Conservation (phyloP, 2,797 vertebrate genomes). For the Chelmon rostratus region DNA sequence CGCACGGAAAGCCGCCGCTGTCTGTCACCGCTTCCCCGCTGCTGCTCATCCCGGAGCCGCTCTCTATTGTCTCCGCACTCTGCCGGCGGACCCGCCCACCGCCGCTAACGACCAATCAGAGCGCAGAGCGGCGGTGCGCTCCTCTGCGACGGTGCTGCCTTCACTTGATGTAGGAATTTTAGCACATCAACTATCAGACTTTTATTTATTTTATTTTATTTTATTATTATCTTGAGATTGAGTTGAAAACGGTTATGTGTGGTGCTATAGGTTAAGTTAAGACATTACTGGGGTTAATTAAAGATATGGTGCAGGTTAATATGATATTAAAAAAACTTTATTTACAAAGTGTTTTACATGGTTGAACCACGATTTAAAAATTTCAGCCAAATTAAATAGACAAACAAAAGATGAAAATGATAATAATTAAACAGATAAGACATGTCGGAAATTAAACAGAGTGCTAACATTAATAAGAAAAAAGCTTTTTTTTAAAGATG, state of each 20-base stretch:
- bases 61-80: slow-evolving; percentile 79
- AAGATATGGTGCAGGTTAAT: too few relatives aligned
- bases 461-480: too few relatives aligned
- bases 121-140: slow-evolving; percentile 49
- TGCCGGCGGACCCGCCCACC: slow-evolving; percentile 63
- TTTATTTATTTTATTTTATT: too few relatives aligned
- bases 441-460: too few relatives aligned
- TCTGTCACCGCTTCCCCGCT: slow-evolving; percentile 21
- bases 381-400: too few relatives aligned
- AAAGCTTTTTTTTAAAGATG: too few relatives aligned
- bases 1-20: neutral
- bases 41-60: slow-evolving; percentile 16
- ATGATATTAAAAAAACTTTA: too few relatives aligned
- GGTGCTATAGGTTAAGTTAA: neutral
- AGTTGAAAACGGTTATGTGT: neutral
- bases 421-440: too few relatives aligned
- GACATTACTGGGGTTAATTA: neutral
- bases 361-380: too few relatives aligned
- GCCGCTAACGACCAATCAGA: slow-evolving; percentile 71
- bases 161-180: slow-evolving; percentile 7
- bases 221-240: neutral
- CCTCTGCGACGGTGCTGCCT: slow-evolving; percentile 33
- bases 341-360: too few relatives aligned
- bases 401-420: too few relatives aligned
- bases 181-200: rapidly evolving